Base-by-base conservation (phyloP, 2,113 vertebrate species). In the Pholis gunnellus region DNA sequence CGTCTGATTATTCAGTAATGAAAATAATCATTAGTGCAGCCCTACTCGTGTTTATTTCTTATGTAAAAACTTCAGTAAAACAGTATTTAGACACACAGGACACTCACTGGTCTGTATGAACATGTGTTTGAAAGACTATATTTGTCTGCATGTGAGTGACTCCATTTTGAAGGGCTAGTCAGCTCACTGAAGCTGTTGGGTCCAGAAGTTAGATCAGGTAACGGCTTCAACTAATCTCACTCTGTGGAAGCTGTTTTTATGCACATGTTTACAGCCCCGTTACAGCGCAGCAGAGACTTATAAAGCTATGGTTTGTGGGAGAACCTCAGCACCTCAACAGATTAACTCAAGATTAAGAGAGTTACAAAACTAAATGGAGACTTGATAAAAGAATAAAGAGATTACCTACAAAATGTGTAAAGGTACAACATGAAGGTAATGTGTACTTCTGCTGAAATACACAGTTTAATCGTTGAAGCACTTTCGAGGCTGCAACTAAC, bases 161-260 rank as follows among this genome's bases (percentile, higher is more conserved):
- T 83, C 59, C 68, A 73, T 91, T 50, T 87, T 74, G 65, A 75
- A 34, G 5, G n/a, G 25, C 59, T 56, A 72, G 71, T 57, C 80
- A 52, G 27, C 22, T 65, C 57, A 50, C 42, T 15, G 20, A 5
- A 38, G 14, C 29, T 34, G 31, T 0, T 1, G 34, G 29, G 15
- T 67, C 18, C 57, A 9, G 20, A 64, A 9, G 68, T 70, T 36
- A 17, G 38, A 64, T 17, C 63, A 72, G 69, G 25, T 44, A 13
- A 44, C 8, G 27, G 3, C 67, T 36, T 7, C 1, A 15, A 38
- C 77, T 88, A 78, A 90, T 77, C 87, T 68, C 60, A 78, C 54
- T 17, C 5, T n/a, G 75, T 63, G 27, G 74, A 36, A 83, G 65
- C 60, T 48, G 48, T 42, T 17, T 36, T 38, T n/a, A 34, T 34